Evolutionary conservation across 1,140 invertebrate species (phyloP), one percentile per base, ranked within the genome.

Genomic region (Leptonema lineaticorne): DNA sequence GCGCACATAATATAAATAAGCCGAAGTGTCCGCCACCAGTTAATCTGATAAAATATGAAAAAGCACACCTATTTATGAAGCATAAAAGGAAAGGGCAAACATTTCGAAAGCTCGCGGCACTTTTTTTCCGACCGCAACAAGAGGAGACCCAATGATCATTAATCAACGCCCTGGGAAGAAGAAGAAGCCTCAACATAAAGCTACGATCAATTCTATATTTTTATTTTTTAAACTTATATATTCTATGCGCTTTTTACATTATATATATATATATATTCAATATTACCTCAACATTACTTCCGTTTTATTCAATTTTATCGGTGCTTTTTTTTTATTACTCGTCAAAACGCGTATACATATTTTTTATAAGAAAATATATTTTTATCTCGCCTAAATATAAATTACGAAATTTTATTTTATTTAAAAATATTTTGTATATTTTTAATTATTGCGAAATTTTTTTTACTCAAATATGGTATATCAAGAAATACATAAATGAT

Each of bases 41-140:
- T 53, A 63, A 70, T 70, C 69, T 67, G 69, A 70, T 70, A 70
- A 67, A 66, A 53, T 53, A 67, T 70, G 60, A 66, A 63, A 70
- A 70, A 70, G 60, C 66, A 65, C 65, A 57, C 69, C 69, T 67
- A 70, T 70, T 70, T 68, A 60, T 65, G 69, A 70, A 70, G 68
- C 65, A 67, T n/a, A 63, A 67, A 53, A 53, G 3, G 50, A 53
- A 70, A 70, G 69, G 69, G 69, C 69, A 70, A 33, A 53, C 48
- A 58, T 30, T 59, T 45, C 33, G 65, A 64, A 67, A 63, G 69
- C 69, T 68, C 59, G 65, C 69, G 69, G 69, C 65, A 37, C 48
- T 70, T 59, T 67, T 59, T 50, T 50, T 45, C 5, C 50, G 22
- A n/a, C 50, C 60, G 26, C 41, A 26, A 30, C 69, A n/a, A n/a